Conservation (phyloP, 2,888 invertebrate genomes). For the Tenthredo distinguenda region DNA sequence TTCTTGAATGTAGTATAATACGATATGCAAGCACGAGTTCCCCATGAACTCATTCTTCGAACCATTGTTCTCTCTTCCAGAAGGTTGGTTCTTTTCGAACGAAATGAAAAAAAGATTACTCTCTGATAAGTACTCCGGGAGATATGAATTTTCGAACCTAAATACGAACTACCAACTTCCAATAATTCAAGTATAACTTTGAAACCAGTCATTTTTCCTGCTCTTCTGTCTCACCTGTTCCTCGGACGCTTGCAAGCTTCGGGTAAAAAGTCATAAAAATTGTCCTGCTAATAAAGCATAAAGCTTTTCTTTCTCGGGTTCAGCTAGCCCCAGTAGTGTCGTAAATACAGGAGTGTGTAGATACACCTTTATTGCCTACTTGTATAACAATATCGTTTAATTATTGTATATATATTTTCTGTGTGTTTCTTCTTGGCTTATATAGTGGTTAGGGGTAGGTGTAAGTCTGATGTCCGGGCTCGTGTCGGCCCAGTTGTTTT, state of each 20-base stretch:
- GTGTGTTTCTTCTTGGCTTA: neutral
- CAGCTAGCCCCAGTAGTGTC: neutral
- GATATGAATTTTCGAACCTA: neutral
- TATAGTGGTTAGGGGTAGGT: neutral
- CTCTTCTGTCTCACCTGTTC: neutral
- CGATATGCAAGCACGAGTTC: too few species aligned
- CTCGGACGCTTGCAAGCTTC: neutral
- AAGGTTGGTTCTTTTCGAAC: too few species aligned
- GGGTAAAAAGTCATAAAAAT: neutral
- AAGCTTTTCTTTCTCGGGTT: neutral
- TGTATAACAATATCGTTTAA: conserved; percentile 28
- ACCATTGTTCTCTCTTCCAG: too few species aligned
- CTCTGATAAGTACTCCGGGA: too few species aligned
- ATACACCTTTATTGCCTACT: neutral
- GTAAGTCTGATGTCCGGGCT: neutral
- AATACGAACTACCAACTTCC: too few species aligned
- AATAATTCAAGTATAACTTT: neutral
- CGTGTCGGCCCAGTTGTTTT: conserved; percentile 36
- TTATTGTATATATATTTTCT: neutral
- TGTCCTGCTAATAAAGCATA: neutral
- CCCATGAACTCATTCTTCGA: too few species aligned
- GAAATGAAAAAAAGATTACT: too few species aligned
- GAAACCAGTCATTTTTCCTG: neutral
- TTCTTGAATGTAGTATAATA: too few species aligned
- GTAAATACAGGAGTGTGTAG: neutral